Percentiles rank a stretch among this genome's conserved stretches.
phyloP scores from a whole-genome alignment of 2,113 vertebrate genomes.

The Ammospiza caudacuta region DNA sequence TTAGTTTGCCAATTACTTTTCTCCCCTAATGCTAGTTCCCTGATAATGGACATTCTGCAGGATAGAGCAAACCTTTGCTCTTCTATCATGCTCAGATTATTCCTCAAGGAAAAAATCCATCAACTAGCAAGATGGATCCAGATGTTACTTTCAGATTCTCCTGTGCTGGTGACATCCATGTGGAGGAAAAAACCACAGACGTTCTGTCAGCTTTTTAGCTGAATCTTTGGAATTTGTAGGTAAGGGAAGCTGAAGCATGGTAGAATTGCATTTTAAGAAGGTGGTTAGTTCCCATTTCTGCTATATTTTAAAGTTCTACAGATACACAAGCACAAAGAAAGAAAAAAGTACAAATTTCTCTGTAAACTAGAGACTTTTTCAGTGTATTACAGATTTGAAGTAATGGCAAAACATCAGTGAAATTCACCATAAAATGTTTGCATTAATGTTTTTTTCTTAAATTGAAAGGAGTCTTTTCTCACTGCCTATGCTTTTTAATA shows the following conservation, averaged over 20 bases:
- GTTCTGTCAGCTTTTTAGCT: background rate
- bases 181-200: background rate
- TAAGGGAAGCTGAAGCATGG: background rate
- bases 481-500: background rate
- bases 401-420: background rate
- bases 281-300: background rate
- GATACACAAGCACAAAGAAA: background rate
- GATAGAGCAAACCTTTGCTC: background rate
- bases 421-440: background rate
- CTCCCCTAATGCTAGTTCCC: background rate
- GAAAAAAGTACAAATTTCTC: background rate
- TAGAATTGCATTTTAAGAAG: background rate
- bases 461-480: background rate
- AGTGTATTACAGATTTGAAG: background rate
- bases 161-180: background rate
- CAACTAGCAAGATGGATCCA: background rate
- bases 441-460: background rate
- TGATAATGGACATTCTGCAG: background rate
- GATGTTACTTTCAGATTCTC: background rate
- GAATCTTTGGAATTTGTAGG: background rate
- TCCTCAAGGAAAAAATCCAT: background rate
- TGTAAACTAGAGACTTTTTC: background rate
- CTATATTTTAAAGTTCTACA: background rate
- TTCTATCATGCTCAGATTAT: background rate
- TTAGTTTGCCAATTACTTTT: background rate